Evolutionary conservation across 2,888 invertebrate species (phyloP).

Genomic region (Amphimallon solstitiale): DNA sequence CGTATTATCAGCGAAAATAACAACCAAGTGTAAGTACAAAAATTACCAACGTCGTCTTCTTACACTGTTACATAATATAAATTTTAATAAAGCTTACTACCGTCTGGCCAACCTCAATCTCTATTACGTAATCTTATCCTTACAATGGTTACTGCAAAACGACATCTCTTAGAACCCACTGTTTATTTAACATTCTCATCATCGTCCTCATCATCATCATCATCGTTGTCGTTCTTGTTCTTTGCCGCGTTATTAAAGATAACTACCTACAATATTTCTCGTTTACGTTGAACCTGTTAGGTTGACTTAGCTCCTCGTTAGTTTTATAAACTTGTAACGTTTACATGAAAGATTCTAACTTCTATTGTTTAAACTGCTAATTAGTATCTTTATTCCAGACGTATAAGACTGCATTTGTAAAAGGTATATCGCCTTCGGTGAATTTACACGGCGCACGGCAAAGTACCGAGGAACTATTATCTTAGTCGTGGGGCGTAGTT

Average conservation of each 20-base stretch:
- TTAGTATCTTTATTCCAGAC: constrained; percentile 30
- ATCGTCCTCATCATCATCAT: constrained; percentile 20
- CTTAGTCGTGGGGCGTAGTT: constrained; percentile 20
- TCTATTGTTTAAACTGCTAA: constrained; percentile 30
- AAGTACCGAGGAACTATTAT: constrained; percentile 3
- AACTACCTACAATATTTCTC: constrained; percentile 7
- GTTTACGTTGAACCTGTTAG: background rate
- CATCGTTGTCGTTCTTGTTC: constrained; percentile 15
- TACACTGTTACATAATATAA: constrained; percentile 38
- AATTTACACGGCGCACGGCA: constrained; percentile 12
- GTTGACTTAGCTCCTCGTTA: constrained; percentile 21
- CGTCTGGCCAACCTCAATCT: constrained; percentile 42
- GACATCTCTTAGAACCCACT: constrained; percentile 26
- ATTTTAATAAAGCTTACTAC: constrained; percentile 39
- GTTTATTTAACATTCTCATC: constrained; percentile 30
- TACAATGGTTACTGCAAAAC: constrained; percentile 40
- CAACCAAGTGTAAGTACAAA: background rate
- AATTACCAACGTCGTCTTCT: constrained; percentile 18
- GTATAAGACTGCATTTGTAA: constrained; percentile 14
- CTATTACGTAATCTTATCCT: constrained; percentile 43
- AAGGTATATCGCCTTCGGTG: constrained; percentile 19
- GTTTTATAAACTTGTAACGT: constrained; percentile 31
- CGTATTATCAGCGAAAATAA: background rate
- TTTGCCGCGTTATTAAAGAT: constrained; percentile 28
- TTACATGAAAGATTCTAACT: constrained; percentile 28